phyloP scores from a whole-genome alignment of 2,888 invertebrate species.

The Oscheius sp. region DNA sequence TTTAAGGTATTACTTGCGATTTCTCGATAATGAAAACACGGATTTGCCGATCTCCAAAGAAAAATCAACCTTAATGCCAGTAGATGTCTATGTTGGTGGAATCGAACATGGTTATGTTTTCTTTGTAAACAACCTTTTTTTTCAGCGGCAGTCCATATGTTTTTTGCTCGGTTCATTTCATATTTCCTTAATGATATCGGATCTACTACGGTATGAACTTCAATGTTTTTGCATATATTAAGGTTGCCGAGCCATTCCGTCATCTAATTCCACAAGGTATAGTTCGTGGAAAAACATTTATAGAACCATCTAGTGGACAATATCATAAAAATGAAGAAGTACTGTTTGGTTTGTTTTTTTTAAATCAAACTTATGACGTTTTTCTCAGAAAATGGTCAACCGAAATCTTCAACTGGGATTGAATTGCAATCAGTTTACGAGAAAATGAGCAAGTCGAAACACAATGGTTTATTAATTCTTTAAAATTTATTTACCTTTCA shows the following conservation, averaged over 20 bases:
- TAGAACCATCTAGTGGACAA: constrained; percentile 77
- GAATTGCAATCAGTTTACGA: constrained; percentile 81
- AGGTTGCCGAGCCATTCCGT: constrained; percentile 83
- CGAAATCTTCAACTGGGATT: constrained; percentile 27
- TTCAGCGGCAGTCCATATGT: constrained; percentile 89
- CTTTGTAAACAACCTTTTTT: constrained; percentile 28
- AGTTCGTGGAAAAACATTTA: constrained; percentile 51
- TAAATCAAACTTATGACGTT: not conserved
- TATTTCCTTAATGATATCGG: constrained; percentile 88
- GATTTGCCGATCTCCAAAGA: constrained; percentile 73
- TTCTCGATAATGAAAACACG: constrained; percentile 82
- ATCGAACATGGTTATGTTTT: constrained; percentile 83
- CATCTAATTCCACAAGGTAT: constrained; percentile 83
- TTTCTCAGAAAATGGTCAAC: not conserved
- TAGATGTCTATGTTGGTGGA: constrained; percentile 94
- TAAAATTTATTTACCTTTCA: not conserved
- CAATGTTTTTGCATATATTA: not conserved
- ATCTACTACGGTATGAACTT: constrained; percentile 76
- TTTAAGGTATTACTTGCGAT: constrained; percentile 89
- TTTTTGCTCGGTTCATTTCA: constrained; percentile 92
- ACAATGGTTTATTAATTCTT: constrained; percentile 81
- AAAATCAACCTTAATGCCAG: constrained; percentile 87
- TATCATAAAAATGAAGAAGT: constrained; percentile 79
- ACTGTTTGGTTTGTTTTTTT: constrained; percentile 72
- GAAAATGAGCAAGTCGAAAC: constrained; percentile 99